Conservation (phyloP, 2,113 vertebrate genomes). For the Alosa alosa region DNA sequence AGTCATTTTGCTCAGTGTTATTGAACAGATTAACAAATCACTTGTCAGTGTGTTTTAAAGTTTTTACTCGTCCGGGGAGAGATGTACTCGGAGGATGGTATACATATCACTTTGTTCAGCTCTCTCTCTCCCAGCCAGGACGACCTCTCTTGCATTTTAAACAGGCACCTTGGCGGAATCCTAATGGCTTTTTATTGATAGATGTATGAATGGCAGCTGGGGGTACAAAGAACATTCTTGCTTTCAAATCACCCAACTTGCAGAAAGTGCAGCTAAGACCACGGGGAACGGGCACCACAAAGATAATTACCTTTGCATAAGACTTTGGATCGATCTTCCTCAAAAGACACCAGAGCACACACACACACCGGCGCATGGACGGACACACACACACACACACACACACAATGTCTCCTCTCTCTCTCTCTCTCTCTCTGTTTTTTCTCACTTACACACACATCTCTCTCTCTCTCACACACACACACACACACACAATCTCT, state of each 20-base stretch:
- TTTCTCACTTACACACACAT: background rate
- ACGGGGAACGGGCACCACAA: slow-evolving; percentile 40
- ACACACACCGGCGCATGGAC: background rate
- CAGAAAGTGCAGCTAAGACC: slow-evolving; percentile 38
- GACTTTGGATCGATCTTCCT: slow-evolving; percentile 61
- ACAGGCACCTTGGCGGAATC: slow-evolving; percentile 50
- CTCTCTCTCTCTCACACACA: background rate
- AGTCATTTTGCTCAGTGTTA: background rate
- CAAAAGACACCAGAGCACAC: background rate
- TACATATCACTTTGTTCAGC: background rate
- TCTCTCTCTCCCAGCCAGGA: background rate
- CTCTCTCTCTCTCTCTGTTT: slow-evolving; percentile 29
- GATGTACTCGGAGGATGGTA: background rate
- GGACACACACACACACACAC: slow-evolving; percentile 28
- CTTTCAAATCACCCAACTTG: slow-evolving; percentile 55
- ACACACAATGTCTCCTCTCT: background rate
- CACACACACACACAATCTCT: background rate
- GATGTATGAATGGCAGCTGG: slow-evolving; percentile 48
- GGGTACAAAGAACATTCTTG: slow-evolving; percentile 42
- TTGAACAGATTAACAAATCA: slow-evolving; percentile 4
- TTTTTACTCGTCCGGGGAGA: background rate
- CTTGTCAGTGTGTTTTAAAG: background rate
- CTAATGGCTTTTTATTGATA: slow-evolving; percentile 64
- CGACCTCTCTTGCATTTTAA: slow-evolving; percentile 26
- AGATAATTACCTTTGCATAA: slow-evolving; percentile 76